Percentiles rank a stretch among this genome's conserved stretches.
These are phyloP conservation scores for Pristis pectinata DNA, from an alignment of 2,797 vertebrate genomes.

Conservation along the genomic window DNA sequence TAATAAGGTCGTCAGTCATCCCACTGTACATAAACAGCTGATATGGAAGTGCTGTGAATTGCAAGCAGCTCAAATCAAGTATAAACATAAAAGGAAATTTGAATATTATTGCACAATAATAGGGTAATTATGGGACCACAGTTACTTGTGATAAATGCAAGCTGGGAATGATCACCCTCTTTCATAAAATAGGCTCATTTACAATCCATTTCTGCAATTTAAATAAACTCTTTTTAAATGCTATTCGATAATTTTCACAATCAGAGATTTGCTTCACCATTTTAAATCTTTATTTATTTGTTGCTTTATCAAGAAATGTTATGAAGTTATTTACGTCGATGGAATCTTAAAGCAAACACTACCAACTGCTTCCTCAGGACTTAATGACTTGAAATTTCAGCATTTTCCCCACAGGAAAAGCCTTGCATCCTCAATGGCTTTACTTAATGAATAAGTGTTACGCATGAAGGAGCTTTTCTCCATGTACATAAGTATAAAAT, in stretches of 20 bases:
- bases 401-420: not conserved
- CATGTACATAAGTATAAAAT: not conserved
- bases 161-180: not conserved
- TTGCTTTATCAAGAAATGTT: not conserved
- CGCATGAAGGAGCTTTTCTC: not conserved
- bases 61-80: not conserved
- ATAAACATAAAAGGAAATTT: conserved; percentile 1
- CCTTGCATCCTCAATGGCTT: not conserved
- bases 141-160: not conserved
- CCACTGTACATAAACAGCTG: conserved; percentile 6
- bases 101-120: conserved; percentile 6
- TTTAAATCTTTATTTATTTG: not conserved
- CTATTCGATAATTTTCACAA: not conserved
- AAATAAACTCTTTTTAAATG: not conserved
- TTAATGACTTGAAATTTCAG: not conserved
- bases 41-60: not conserved
- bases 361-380: not conserved
- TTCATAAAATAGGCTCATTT: not conserved
- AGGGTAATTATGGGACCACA: not conserved
- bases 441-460: not conserved
- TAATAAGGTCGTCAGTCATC: conserved; percentile 13
- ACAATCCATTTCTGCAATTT: not conserved
- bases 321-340: not conserved
- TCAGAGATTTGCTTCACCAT: not conserved
- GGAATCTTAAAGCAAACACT: not conserved